A percentile compares a stretch with the other conserved stretches of the same genome.
These are phyloP conservation scores for Cariama cristata DNA, from an alignment of 2,113 vertebrate species.

Conservation along the genomic window DNA sequence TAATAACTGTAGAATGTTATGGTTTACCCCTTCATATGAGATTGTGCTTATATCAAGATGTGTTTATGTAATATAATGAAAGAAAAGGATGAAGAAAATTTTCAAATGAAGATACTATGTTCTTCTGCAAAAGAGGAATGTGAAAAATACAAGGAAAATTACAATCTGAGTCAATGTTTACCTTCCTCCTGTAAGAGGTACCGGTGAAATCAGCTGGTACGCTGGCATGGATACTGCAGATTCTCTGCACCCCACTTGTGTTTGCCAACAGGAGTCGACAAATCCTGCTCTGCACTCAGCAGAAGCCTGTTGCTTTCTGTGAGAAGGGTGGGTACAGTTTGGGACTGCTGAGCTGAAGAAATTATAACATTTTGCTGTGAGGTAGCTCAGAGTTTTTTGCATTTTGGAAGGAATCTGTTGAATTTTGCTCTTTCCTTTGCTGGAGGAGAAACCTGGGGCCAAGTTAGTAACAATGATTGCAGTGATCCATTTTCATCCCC, in stretches of 20 bases:
- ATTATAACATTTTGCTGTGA: not conserved
- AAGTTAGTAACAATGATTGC: not conserved
- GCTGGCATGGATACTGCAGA: rapidly evolving
- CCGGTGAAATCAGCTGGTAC: rapidly evolving
- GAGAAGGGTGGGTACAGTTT: not conserved
- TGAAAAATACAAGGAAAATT: not conserved
- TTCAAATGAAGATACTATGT: not conserved
- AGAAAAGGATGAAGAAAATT: not conserved
- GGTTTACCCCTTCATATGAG: not conserved
- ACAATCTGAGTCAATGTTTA: not conserved
- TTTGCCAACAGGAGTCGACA: not conserved
- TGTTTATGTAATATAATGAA: not conserved
- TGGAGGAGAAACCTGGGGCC: not conserved
- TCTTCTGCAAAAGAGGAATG: not conserved
- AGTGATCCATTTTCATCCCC: not conserved
- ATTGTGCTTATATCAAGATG: not conserved
- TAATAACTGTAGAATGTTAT: not conserved
- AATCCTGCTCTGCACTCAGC: rapidly evolving
- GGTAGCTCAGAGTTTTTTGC: not conserved
- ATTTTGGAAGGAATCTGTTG: not conserved
- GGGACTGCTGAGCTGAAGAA: not conserved
- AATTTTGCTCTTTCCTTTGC: not conserved
- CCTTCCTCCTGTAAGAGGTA: not conserved
- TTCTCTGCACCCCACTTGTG: rapidly evolving
- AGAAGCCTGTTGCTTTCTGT: not conserved